phyloP scores from a whole-genome alignment of 1,140 invertebrate genomes.

The Orussus abietinus region DNA sequence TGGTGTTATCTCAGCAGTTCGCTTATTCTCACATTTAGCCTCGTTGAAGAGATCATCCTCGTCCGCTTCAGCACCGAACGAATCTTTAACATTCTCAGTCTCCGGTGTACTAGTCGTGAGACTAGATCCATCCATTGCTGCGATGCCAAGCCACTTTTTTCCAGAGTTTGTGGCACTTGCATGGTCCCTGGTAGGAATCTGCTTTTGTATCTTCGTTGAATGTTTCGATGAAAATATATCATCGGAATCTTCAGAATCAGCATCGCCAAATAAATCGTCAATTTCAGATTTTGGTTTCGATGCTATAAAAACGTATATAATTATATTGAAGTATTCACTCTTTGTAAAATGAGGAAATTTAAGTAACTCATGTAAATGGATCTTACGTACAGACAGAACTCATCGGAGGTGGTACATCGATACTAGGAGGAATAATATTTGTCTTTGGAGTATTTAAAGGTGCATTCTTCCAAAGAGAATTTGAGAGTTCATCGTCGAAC shows the following conservation, averaged over 20 bases:
- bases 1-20: too few species aligned
- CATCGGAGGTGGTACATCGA: slow-evolving; percentile 47
- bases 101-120: slow-evolving; percentile 34
- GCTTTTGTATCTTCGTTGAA: slow-evolving; percentile 24
- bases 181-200: too few species aligned
- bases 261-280: slow-evolving; percentile 47
- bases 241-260: slow-evolving; percentile 47
- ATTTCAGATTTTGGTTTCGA: slow-evolving; percentile 46
- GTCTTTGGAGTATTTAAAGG: slow-evolving; percentile 24
- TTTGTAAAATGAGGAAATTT: slow-evolving; percentile 4
- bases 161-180: too few species aligned
- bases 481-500: slow-evolving; percentile 33
- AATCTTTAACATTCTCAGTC: slow-evolving; percentile 21
- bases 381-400: slow-evolving; percentile 35
- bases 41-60: slow-evolving; percentile 38
- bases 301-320: slow-evolving; percentile 23
- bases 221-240: slow-evolving; percentile 42
- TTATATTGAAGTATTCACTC: not conserved
- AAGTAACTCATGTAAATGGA: not conserved
- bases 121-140: too few species aligned
- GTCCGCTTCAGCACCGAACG: slow-evolving; percentile 35
- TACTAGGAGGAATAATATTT: slow-evolving; percentile 45
- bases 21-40: too few species aligned
- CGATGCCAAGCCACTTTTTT: too few species aligned
- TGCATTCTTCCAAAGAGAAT: slow-evolving; percentile 35